phyloP scores from a whole-genome alignment of 2,797 vertebrate genomes.

The Nasua narica region DNA sequence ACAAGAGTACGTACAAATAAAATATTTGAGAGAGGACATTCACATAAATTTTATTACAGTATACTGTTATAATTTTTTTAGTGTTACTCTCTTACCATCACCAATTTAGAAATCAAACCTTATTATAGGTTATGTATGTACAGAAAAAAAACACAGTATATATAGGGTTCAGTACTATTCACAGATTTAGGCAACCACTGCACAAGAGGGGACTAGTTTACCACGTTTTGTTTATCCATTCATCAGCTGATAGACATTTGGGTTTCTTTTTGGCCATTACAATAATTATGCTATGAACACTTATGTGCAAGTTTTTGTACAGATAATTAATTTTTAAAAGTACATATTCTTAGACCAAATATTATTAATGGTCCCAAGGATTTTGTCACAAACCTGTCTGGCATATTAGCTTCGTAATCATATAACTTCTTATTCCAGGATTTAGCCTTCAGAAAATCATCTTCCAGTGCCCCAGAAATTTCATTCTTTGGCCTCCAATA shows the following conservation, averaged over 20 bases:
- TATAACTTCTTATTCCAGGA: constrained; percentile 95
- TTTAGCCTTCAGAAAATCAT: constrained; percentile 89
- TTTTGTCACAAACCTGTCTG: constrained; percentile 89
- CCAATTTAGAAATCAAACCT: background rate
- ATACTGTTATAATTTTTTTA: background rate
- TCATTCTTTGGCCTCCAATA: constrained; percentile 81
- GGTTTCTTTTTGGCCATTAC: constrained; percentile 13
- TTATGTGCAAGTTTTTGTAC: background rate
- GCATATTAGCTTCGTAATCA: constrained; percentile 94
- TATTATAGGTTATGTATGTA: background rate
- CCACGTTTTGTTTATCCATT: constrained; percentile 8
- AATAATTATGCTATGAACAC: background rate
- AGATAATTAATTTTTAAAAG: background rate
- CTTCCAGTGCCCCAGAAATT: constrained; percentile 82
- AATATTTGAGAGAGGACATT: background rate
- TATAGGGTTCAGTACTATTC: background rate
- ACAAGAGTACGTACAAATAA: background rate
- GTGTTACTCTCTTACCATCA: background rate
- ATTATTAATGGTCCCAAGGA: background rate
- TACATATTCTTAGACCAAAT: constrained; percentile 10
- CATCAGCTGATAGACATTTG: background rate
- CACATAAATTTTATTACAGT: background rate
- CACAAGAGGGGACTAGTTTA: background rate
- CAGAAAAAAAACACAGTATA: background rate
- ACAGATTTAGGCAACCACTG: background rate